Base-by-base conservation (phyloP, 2,113 vertebrate species). In the Stomatorhinus ivindoensis region DNA sequence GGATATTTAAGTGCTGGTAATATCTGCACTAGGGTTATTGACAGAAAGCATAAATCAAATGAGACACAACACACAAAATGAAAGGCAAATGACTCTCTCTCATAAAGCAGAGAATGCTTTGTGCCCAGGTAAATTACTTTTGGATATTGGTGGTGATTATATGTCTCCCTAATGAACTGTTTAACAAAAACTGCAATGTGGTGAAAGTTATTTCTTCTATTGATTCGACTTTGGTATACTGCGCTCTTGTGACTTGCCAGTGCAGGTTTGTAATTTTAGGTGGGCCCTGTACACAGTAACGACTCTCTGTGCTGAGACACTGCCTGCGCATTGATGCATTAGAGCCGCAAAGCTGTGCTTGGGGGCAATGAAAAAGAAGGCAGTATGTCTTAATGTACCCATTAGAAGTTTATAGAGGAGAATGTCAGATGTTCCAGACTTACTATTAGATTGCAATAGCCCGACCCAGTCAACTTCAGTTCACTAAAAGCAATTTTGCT, bases 11-110 rank as follows among this genome's bases (percentile, higher is more conserved):
- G 91, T 89, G 46, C 6, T 89, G 93, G 94, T 93, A 95, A 94
- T 94, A 96, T 94, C 94, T 95, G 95, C 93, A 92, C 0, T 10
- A 80, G 65, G 92, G 92, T 93, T 95, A 94, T 94, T 94, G 92
- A 93, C 93, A 89, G 92, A 58, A 53, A 61, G 50, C 89, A 90
- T 93, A 94, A 93, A 94, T 94, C 94, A 94, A 95, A 93, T 92
- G 93, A 93, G 93, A 93, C 91, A 91, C 91, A 90, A 92, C 17
- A 86, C 76, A 86, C 50, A 65, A 65, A 89, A 46, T 80, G 82
- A 84, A 85, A 24, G 35, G 15, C n/a, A 61, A 86, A 89, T 89
- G 89, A 50, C 89, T 89, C 21, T 21, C 88, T 21, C 24, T 47
- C 73, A 80, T 80, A 80, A 80, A 53, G 73, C 24, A n/a, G 50